Evolutionary conservation across 2,113 vertebrate species (phyloP).

Genomic region (Melanerpes formicivorus): DNA sequence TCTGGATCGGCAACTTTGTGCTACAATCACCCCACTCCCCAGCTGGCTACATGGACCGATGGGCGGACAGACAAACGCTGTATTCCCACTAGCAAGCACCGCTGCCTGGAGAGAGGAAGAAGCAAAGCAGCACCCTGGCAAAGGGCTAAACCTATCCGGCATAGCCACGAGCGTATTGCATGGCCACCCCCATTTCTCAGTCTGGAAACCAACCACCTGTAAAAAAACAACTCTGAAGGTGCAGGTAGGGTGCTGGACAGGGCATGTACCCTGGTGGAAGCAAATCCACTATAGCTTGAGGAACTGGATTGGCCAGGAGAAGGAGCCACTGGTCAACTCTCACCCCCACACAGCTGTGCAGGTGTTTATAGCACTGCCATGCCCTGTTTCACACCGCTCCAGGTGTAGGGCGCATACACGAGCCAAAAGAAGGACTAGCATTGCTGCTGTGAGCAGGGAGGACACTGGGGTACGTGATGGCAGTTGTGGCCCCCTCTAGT

Average conservation of each 20-base stretch:
- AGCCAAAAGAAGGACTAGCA: neutral
- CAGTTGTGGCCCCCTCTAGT: rapidly evolving
- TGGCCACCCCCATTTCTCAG: rapidly evolving
- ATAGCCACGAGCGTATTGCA: rapidly evolving
- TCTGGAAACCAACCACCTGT: neutral
- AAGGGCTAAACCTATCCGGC: neutral
- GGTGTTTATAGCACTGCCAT: neutral
- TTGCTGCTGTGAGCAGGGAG: neutral
- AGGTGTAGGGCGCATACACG: rapidly evolving
- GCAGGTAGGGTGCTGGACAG: neutral
- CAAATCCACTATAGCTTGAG: rapidly evolving
- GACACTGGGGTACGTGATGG: neutral
- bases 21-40: rapidly evolving
- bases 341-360: rapidly evolving
- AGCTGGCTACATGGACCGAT: rapidly evolving
- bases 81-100: neutral
- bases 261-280: rapidly evolving
- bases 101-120: neutral
- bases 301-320: neutral
- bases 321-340: neutral
- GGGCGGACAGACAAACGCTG: rapidly evolving
- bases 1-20: too few species aligned
- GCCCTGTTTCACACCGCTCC: neutral
- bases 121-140: neutral
- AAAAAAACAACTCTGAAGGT: neutral